A percentile compares a stretch with the other conserved stretches of the same genome.
Evolutionary conservation across 2,888 invertebrate genomes (phyloP).

Genomic region (Pachliopta kotzebuea): DNA sequence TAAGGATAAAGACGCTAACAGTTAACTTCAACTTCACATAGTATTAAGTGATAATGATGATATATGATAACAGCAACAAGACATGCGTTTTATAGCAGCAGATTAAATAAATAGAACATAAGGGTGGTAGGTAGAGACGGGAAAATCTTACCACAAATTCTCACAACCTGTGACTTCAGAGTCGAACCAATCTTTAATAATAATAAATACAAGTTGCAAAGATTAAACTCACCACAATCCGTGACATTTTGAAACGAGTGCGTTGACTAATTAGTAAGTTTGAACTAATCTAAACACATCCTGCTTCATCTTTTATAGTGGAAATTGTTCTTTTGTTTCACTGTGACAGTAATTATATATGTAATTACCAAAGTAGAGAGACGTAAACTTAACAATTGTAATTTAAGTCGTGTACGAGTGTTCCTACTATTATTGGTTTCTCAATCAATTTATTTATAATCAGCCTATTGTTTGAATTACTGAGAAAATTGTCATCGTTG

Average conservation of each 20-base stretch:
- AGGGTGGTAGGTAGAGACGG: too few species aligned
- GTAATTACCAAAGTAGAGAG: conserved; percentile 13
- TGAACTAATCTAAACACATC: conserved; percentile 9
- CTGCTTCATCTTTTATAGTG: conserved; percentile 10
- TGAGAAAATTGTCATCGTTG: conserved; percentile 6
- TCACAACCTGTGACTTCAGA: too few species aligned
- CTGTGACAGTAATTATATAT: conserved; percentile 13
- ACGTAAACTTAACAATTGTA: conserved; percentile 7
- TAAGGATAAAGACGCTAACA: too few species aligned
- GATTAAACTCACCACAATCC: conserved; percentile 13
- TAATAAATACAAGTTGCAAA: too few species aligned
- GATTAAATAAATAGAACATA: too few species aligned
- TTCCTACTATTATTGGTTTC: background rate
- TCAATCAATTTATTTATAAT: conserved; percentile 25
- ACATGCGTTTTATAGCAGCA: too few species aligned
- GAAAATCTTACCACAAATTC: too few species aligned
- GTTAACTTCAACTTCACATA: too few species aligned
- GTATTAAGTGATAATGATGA: too few species aligned
- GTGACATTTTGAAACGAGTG: conserved; percentile 8
- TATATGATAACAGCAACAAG: too few species aligned
- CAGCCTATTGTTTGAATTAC: conserved; percentile 18
- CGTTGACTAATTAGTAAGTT: background rate
- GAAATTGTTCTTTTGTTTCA: conserved; percentile 2
- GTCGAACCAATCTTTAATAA: background rate
- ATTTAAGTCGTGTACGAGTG: conserved; percentile 10